Evolutionary conservation across 2,888 invertebrate genomes (phyloP).

Genomic region (Aromia moschata): DNA sequence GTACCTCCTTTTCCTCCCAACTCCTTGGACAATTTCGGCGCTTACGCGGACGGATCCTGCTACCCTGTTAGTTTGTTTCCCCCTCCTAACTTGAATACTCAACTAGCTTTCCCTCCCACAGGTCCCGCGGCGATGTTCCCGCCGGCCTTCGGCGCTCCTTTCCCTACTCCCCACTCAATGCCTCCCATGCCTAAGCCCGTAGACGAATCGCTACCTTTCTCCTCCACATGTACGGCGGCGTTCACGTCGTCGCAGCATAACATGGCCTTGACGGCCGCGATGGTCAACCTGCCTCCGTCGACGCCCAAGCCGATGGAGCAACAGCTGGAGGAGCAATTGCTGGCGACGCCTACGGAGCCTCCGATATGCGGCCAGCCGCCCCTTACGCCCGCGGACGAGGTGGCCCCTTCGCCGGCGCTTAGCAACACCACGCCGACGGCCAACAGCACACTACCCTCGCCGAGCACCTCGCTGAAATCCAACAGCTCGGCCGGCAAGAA

Average conservation of each 20-base stretch:
- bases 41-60: slow-evolving; percentile 70
- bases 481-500: slow-evolving; percentile 64
- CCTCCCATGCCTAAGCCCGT: slow-evolving; percentile 68
- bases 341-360: slow-evolving; percentile 29
- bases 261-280: slow-evolving; percentile 81
- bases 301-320: slow-evolving; percentile 38
- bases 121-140: slow-evolving; percentile 73
- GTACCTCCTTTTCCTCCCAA: slow-evolving; percentile 66
- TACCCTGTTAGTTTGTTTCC: slow-evolving; percentile 72
- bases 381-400: slow-evolving; percentile 38
- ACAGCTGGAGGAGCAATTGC: slow-evolving; percentile 33
- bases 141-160: slow-evolving; percentile 69
- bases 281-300: slow-evolving; percentile 72
- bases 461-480: slow-evolving; percentile 59
- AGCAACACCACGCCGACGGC: slow-evolving; percentile 51
- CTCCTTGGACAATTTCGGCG: slow-evolving; percentile 68
- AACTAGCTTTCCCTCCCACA: slow-evolving; percentile 74
- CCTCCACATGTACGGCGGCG: slow-evolving; percentile 75
- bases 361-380: slow-evolving; percentile 23
- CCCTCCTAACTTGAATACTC: slow-evolving; percentile 68
- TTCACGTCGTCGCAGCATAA: slow-evolving; percentile 86
- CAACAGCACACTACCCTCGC: slow-evolving; percentile 58
- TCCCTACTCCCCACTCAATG: slow-evolving; percentile 66
- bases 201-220: slow-evolving; percentile 65
- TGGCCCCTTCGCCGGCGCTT: slow-evolving; percentile 47